These are phyloP conservation scores for Fragum sueziense DNA, from an alignment of 2,888 invertebrate genomes.

Conservation along the genomic window DNA sequence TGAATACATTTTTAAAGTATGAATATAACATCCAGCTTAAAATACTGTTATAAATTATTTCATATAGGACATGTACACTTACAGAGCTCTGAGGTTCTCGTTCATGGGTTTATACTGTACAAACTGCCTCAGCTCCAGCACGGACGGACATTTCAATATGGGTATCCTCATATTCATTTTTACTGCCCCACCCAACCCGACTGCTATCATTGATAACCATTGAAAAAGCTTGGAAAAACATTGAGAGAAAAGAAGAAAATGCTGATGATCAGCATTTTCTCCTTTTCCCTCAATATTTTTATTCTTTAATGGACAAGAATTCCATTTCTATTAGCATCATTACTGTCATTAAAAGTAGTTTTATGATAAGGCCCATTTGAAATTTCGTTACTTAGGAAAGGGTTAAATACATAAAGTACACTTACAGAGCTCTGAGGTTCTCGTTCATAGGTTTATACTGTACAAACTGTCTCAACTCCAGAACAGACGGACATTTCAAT, in stretches of 20 bases:
- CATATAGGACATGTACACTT: too few species aligned
- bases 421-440: conserved; percentile 72
- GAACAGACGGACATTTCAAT: conserved; percentile 77
- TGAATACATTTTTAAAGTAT: too few species aligned
- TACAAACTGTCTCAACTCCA: conserved; percentile 79
- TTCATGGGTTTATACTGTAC: conserved; percentile 80
- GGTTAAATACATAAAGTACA: not conserved
- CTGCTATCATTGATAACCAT: too few species aligned
- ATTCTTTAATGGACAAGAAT: not conserved
- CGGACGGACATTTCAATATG: conserved; percentile 78
- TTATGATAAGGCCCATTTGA: not conserved
- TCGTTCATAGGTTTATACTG: conserved; percentile 79
- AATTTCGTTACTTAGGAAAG: not conserved
- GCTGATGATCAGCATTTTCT: not conserved
- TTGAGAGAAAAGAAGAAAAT: not conserved
- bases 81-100: conserved; percentile 71
- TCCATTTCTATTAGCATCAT: not conserved
- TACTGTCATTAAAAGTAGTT: too few species aligned
- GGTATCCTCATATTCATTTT: conserved; percentile 66
- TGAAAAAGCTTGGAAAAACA: too few species aligned
- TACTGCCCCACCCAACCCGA: conserved; percentile 75
- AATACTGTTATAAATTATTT: too few species aligned
- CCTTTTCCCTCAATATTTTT: not conserved
- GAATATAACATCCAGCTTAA: too few species aligned
- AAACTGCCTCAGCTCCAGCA: conserved; percentile 78